Base-by-base conservation (phyloP, 2,797 vertebrate species). In the Corythornis leucogaster region DNA sequence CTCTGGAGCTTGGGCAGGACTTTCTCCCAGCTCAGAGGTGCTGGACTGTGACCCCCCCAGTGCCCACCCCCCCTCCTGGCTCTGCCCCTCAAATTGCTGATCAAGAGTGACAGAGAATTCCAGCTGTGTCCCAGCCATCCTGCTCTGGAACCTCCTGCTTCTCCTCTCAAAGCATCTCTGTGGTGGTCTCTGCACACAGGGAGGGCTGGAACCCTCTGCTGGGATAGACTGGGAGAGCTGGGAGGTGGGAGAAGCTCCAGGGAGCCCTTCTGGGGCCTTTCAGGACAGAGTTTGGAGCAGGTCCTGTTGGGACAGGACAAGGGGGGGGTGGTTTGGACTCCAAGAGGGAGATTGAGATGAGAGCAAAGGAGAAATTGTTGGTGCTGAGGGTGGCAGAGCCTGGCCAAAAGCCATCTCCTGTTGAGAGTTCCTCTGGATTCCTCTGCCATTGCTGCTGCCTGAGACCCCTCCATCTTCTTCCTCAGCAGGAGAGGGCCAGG, bases 1-100 rank as follows among this genome's bases (percentile, higher is more conserved):
- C 89, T 87, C 64, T 0, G 70, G 76, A 92, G 61, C 80, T 71
- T 7, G 43, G 17, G 62, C 42, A 91, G 80, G 61, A 50, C 75
- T 96, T 89, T 88, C 43, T 91, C 63, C 38, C 15, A 1, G 87
- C 20, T 6, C 54, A 24, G 88, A 61, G n/a, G 58, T 61, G 91
- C 73, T 6, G 4, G 92, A 82, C 68, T 77, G 87, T 82, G 90
- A 89, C 88, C 90, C 64, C 55, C 54, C 55, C 54, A 9, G 5
- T 40, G 50, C 75, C 57, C 70, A n/a, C 62, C 71, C 61, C 51
- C 51, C 46, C 45, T 33, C 77, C 25, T 68, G n/a, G 14, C 82
- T 83, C 28, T 81, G 90, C 83, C 58, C 51, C 83, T 80, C 74
- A n/a, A n/a, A 77, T 67, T 91, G 70, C 90, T 74, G 85, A 38